Evolutionary conservation across 2,888 invertebrate species (phyloP), one percentile per base, ranked within the genome.

Genomic region (Dicycla oo): DNA sequence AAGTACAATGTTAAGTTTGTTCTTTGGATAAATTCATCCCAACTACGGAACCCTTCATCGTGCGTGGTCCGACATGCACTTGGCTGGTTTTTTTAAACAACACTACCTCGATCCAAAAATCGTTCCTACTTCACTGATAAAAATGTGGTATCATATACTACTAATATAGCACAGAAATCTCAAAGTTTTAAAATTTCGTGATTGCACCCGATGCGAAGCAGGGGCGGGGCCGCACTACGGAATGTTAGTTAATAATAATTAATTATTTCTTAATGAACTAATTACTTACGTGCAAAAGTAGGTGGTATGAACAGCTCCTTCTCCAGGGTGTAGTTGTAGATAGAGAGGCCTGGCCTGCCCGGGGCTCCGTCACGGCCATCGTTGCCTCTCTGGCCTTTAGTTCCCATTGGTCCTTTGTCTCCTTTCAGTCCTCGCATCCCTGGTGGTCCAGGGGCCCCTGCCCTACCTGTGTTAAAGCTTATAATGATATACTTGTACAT

Each of bases 261-360:
- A 1, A 49, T 49, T 49, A 49, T n/a, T n/a, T n/a, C 11, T 49
- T 34, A n/a, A n/a, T 57, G 13, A 26, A 23, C 23, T 23, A 57
- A n/a, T 15, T n/a, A 88, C 93, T 91, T 78, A 96, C 96, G 91
- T 64, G 98, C 97, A 88, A 99, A 98, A 49, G 98, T 97, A 47
- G 99, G 98, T n/a, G 98, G 98, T 87, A 98, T 97, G 49, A 98
- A 97, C 53, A 98, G 94, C 80, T 98, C 97, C 69, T 97, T 97
- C 60, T 97, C 96, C 78, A 97, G 97, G 72, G 97, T 97, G 85
- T 97, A 97, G 87, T 97, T 97, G 96, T 98, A 98, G 1, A 98
- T 97, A 70, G 97, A 97, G 65, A 98, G 97, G 20, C 98, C 98
- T 0, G 98, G 98, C 64, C 97, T 96, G n/a, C 98, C 98, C 0